Base-by-base conservation (phyloP, 2,113 vertebrate species). In the Semicossyphus pulcher region DNA sequence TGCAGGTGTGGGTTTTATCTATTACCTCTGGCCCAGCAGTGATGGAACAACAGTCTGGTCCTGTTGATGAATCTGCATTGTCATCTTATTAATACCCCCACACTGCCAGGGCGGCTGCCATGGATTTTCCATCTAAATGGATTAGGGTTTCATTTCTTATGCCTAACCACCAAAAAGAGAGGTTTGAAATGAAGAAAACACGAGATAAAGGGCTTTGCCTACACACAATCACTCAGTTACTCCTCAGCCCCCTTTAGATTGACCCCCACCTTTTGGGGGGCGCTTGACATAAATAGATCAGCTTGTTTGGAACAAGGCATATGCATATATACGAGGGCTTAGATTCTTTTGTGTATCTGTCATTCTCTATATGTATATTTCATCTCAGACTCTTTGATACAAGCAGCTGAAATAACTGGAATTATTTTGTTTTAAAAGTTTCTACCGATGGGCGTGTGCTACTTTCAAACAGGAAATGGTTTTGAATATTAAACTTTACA, bases 41-140 rank as follows among this genome's bases (percentile, higher is more conserved):
- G 86, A 89, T 89, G 76, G 81, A 92, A 87, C 85, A 91, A 83
- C 68, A 86, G 53, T 67, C 86, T 67, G 63, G 78, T 69, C 65
- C 63, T 71, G 58, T 66, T 89, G 90, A 93, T 92, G 81, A 88
- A 90, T 90, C 81, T 90, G 80, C 89, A 83, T 85, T 76, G 87
- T 91, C 89, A 92, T 86, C 73, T 84, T 83, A 92, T 91, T 92
- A 92, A 92, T 91, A 88, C 83, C 72, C 76, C 36, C 84, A 81
- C 80, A 82, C 49, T 18, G 72, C 65, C 12, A 56, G 61, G 45
- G 76, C 56, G 72, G 69, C 81, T 75, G 34, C 77, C 76, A 91
- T 93, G 84, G 88, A 91, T 92, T 92, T 94, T 90, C 88, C 84
- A 90, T 92, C 89, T 87, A 87, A 93, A 91, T 76, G 81, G 86